Evolutionary conservation across 2,113 vertebrate species (phyloP), one percentile per base, ranked within the genome.

Genomic region (Synodontis membranacea): DNA sequence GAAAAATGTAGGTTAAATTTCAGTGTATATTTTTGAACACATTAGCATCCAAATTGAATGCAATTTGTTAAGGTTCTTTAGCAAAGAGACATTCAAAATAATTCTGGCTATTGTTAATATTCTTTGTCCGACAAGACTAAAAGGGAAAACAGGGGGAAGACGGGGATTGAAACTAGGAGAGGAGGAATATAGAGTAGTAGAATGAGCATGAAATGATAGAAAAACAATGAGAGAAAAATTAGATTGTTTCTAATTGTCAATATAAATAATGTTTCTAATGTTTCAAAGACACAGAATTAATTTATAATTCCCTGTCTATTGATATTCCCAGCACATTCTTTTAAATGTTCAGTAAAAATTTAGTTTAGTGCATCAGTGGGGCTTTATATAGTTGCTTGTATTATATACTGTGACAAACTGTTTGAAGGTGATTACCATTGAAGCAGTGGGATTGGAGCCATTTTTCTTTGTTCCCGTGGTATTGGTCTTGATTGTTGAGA

Each of bases 391-490:
- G 37, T 34, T 62, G 28, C 48, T 12, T 44, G n/a, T 23, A 62
- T 60, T 46, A 76, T 23, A 17, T 48, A 62, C 19, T 76, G 54
- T 25, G 14, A 19, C 34, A 25, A 34, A 44, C n/a, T 50, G 2
- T 28, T 37, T 39, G 37, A 66, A 46, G 17, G 56, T 68, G 39
- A 28, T 5, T 92, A 94, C 94, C 92, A 88, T 56, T 60, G 48
- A 80, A 58, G 60, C 48, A 52, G 39, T 84, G 34, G 46, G 91
- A 93, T 80, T 92, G 86, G 0, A 89, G 79, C 83, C 87, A 1
- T 25, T 4, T 48, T 88, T 94, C 88, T 90, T 93, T n/a, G 50
- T 0, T 0, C 21, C 25, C 0, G 84, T 0, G 0, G 83, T 0
- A 0, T 87, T 94, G 2, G 80, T 88, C 52, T 87, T 83, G 4